phyloP scores from a whole-genome alignment of 2,888 invertebrate genomes.

The Heteromyza rotundicornis region DNA sequence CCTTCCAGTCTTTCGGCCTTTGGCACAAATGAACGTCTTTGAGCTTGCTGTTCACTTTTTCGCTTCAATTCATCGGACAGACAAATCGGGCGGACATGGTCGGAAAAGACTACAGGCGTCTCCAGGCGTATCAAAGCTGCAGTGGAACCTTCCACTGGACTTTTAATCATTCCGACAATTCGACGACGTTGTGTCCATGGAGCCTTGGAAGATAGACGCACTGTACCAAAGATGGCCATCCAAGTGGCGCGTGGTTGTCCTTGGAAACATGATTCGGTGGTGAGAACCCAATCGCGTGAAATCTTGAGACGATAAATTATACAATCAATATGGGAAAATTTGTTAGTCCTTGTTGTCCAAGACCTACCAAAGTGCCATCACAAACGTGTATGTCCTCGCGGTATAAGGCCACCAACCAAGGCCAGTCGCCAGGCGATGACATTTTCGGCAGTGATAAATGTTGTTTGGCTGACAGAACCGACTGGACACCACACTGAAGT shows the following conservation, averaged over 20 bases:
- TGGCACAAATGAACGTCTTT: conserved; percentile 50
- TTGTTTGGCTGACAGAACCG: conserved; percentile 63
- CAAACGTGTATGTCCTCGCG: conserved; percentile 87
- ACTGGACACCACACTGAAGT: conserved; percentile 75
- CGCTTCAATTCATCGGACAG: conserved; percentile 68
- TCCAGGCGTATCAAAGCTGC: conserved; percentile 82
- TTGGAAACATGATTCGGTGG: conserved; percentile 87
- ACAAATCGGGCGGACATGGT: conserved; percentile 84
- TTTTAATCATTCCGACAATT: conserved; percentile 85
- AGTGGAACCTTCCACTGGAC: conserved; percentile 88
- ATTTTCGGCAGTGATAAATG: conserved; percentile 69
- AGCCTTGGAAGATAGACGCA: conserved; percentile 77
- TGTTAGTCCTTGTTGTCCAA: no score
- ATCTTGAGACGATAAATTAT: conserved; percentile 37
- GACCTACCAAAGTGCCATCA: conserved; percentile 78
- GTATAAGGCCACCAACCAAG: conserved; percentile 87
- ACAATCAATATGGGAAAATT: not conserved
- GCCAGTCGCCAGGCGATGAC: conserved; percentile 85
- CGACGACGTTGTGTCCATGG: conserved; percentile 88
- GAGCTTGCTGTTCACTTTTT: conserved; percentile 45
- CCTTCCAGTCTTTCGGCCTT: conserved; percentile 57
- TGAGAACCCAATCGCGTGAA: conserved; percentile 82
- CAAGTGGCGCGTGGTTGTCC: conserved; percentile 88
- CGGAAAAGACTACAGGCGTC: conserved; percentile 75
- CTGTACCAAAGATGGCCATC: conserved; percentile 79